A percentile compares a stretch with the other conserved stretches of the same genome.
These are phyloP conservation scores for Eulacestoma nigropectus DNA, from an alignment of 2,113 vertebrate genomes.

Conservation along the genomic window DNA sequence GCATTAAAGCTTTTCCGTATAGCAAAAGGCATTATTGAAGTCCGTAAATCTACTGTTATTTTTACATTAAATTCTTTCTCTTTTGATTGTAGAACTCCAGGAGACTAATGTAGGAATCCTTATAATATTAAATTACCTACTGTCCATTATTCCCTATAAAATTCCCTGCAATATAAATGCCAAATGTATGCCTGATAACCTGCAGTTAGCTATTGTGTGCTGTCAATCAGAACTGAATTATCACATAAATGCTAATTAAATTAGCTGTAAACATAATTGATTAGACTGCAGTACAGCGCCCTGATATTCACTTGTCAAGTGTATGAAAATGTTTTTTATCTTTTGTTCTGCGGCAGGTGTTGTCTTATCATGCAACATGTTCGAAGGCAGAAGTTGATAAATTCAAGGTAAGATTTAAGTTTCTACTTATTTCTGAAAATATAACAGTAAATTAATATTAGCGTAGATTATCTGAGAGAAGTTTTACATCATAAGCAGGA, in stretches of 20 bases:
- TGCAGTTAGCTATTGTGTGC: not conserved
- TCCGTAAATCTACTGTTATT: not conserved
- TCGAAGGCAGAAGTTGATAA: slow-evolving; percentile 99
- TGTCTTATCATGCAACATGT: slow-evolving; percentile 97
- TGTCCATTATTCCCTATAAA: not conserved
- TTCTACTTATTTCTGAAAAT: not conserved
- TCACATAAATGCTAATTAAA: not conserved
- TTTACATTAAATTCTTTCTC: not conserved
- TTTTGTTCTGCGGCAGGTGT: slow-evolving; percentile 80
- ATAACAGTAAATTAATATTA: not conserved
- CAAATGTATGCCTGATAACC: not conserved
- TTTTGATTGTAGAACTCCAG: not conserved
- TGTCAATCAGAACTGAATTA: slow-evolving; percentile 11
- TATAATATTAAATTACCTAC: not conserved
- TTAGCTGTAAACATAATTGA: slow-evolving; percentile 17
- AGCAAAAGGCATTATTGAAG: not conserved
- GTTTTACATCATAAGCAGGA: not conserved
- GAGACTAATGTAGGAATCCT: not conserved
- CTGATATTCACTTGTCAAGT: not conserved
- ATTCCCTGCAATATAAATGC: not conserved
- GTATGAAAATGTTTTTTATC: not conserved
- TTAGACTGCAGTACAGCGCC: not conserved
- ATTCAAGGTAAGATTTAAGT: slow-evolving; percentile 87
- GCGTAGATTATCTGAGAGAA: not conserved
- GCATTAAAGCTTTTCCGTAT: not conserved